A percentile compares a stretch with the other conserved stretches of the same genome.
Evolutionary conservation across 1,140 invertebrate species (phyloP).

Genomic region (Oreohelix idahoensis): DNA sequence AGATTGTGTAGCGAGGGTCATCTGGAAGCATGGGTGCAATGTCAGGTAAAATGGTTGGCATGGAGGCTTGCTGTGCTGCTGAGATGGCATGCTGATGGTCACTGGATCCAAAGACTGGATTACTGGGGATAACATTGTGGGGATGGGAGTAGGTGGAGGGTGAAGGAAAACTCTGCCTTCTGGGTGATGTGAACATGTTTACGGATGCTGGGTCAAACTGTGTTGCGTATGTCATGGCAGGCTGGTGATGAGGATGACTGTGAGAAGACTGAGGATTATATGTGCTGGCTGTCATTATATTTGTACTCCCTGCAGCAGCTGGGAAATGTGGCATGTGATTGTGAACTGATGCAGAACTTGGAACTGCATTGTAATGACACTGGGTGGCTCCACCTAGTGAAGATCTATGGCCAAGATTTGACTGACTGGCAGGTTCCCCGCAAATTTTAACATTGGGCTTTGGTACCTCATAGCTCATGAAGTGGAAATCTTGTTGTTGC

Average conservation of each 20-base stretch:
- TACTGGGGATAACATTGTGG: neutral
- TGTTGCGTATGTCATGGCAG: neutral
- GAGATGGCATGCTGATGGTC: neutral
- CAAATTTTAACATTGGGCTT: neutral
- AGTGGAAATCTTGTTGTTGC: neutral
- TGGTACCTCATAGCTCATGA: neutral
- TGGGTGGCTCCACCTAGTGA: neutral
- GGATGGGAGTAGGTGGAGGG: neutral
- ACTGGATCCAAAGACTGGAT: neutral
- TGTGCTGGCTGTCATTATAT: neutral
- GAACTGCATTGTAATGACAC: neutral
- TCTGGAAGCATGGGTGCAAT: slow-evolving; percentile 70
- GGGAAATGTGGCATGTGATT: neutral
- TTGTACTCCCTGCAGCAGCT: neutral
- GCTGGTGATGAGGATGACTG: neutral
- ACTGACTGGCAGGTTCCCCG: neutral
- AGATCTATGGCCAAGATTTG: neutral
- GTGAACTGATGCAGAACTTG: neutral
- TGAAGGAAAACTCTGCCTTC: neutral
- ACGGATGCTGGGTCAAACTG: neutral
- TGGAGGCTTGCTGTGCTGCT: neutral
- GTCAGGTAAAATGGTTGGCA: slow-evolving; percentile 55
- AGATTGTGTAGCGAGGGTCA: slow-evolving; percentile 83
- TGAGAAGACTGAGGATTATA: neutral
- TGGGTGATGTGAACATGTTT: neutral